Base-by-base conservation (phyloP, 2,113 vertebrate species). In the Trichomycterus rosablanca region DNA sequence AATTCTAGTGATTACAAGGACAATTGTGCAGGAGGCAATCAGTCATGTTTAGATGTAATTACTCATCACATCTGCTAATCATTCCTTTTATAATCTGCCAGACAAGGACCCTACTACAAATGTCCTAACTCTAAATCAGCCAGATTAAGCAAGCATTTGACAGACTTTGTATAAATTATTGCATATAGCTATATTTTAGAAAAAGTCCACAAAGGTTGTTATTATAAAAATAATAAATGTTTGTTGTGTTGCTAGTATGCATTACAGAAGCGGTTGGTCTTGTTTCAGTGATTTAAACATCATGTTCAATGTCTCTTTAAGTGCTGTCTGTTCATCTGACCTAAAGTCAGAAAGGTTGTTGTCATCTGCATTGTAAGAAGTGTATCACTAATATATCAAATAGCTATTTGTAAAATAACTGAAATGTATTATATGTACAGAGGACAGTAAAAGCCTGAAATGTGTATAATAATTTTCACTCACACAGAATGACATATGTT, bases 391-490 rank as follows among this genome's bases (percentile, higher is more conserved):
- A 11, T 26, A 46, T 64, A 32, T 51, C 49, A 53, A 19, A 52
- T 30, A 45, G n/a, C 10, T 45, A 44, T 45, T 32, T 34, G 8
- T 53, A 63, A 63, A 18, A 28, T 80, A 74, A 78, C 78, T 71
- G 78, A 83, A 82, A 84, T 80, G 77, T 66, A 66, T 73, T 81
- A 81, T 67, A 81, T 77, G 67, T 78, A 75, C 68, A 78, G 78
- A 84, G 82, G 78, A 85, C 26, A n/a, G n/a, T n/a, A n/a, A n/a
- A n/a, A 30, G 26, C 26, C 26, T 95, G 88, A 90, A 81, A 81
- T 79, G 84, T 81, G 87, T 89, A 92, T 84, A 79, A 85, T 88
- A 81, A 77, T 58, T n/a, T n/a, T 82, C 84, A 82, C 84, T 80
- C 84, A 83, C 71, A 82, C 78, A 81, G 83, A 88, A 85, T 77